Evolutionary conservation across 2,113 vertebrate genomes (phyloP).

Genomic region (rat (Rattus norvegicus)): DNA sequence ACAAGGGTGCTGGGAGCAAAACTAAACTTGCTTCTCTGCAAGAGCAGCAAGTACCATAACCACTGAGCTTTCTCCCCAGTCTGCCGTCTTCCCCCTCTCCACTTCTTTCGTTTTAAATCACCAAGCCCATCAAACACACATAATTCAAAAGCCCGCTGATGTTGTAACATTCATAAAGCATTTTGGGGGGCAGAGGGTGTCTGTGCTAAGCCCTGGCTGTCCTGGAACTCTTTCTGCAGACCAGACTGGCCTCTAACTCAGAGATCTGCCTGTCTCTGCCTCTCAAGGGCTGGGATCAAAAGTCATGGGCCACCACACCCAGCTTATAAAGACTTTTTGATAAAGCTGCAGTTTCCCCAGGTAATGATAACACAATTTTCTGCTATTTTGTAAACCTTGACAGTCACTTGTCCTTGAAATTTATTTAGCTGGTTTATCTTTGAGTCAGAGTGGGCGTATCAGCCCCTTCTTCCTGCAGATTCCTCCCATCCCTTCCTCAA

Average conservation of each 20-base stretch:
- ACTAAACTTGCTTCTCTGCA: neutral
- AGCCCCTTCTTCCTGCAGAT: neutral
- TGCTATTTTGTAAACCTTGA: neutral
- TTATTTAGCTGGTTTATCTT: neutral
- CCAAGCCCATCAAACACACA: constrained; percentile 25
- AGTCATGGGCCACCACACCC: neutral
- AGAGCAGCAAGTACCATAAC: neutral
- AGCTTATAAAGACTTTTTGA: neutral
- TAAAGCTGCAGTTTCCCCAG: neutral
- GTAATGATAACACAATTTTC: constrained; percentile 8
- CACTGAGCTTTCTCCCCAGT: neutral
- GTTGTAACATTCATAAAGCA: neutral
- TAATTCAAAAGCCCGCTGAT: neutral
- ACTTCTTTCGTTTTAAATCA: neutral
- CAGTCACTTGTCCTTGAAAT: neutral
- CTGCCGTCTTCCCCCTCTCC: fast-evolving
- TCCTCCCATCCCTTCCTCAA: neutral
- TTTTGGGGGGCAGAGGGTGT: neutral
- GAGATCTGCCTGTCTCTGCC: neutral
- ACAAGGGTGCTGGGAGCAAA: neutral
- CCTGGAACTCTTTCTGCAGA: neutral
- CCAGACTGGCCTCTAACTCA: neutral
- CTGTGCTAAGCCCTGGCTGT: neutral
- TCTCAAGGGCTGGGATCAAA: neutral
- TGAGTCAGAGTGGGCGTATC: neutral